Conservation (phyloP, 2,113 vertebrate genomes). For the Donacobius atricapilla region DNA sequence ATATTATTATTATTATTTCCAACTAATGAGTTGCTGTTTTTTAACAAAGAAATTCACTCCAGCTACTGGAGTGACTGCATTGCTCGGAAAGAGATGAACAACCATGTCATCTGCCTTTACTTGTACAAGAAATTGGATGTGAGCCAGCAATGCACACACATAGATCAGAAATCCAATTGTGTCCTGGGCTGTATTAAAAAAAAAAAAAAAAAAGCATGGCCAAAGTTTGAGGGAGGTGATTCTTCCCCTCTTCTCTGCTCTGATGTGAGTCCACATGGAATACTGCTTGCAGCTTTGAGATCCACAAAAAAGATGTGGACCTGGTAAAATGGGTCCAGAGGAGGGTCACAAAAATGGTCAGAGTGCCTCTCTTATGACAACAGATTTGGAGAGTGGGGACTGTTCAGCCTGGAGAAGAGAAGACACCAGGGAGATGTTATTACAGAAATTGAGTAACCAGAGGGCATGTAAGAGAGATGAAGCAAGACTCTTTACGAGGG, state of each 20-base stretch:
- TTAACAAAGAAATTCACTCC: background rate
- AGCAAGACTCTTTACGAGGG: background rate
- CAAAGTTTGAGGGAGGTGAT: background rate
- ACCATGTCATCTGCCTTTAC: too few species aligned
- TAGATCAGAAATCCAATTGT: background rate
- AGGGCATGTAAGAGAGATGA: background rate
- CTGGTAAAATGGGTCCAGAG: background rate
- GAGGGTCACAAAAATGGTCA: background rate
- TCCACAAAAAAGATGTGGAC: too few species aligned
- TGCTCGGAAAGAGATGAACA: background rate
- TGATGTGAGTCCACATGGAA: background rate
- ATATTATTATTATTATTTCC: background rate
- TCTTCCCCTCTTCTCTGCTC: background rate
- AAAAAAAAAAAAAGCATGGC: too few species aligned
- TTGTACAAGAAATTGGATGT: background rate
- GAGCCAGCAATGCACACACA: background rate
- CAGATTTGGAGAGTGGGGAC: background rate
- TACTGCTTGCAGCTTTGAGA: background rate
- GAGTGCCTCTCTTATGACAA: background rate
- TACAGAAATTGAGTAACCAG: background rate
- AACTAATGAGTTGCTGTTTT: background rate
- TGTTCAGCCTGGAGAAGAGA: background rate
- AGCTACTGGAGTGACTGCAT: background rate
- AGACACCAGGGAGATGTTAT: fast-evolving
- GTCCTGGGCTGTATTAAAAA: background rate